Evolutionary conservation across 2,113 vertebrate genomes (phyloP), one percentile per base, ranked within the genome.

Genomic region (Arizona elegans): DNA sequence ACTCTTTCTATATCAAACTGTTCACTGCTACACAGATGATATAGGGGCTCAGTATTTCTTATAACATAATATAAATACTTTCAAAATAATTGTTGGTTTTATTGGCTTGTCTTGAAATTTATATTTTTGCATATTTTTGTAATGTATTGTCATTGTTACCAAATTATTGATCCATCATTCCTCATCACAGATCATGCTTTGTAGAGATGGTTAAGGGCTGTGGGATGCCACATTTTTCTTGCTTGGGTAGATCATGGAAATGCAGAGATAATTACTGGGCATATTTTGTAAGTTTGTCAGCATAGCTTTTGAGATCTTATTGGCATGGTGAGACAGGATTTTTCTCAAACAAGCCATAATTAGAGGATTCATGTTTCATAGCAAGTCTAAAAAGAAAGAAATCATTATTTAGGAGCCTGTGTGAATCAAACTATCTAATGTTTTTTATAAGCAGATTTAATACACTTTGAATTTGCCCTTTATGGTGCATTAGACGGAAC

Each of bases 1-100:
- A 26, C 15, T 23, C 65, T 65, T 92, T 86, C 0, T 21, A 11
- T 43, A 56, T 1, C n/a, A 33, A 55, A 0, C 29, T 85, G 43
- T 86, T 92, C 11, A 91, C 88, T 29, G 0, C 0, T 0, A 0
- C 1, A 29, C 0, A 70, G 6, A 65, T 91, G 24, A 5, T 87
- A 29, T 2, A 1, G 1, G n/a, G 0, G 1, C 10, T 23, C 59
- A 19, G 38, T 58, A 0, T 2, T 0, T 4, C 53, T 93, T 91
- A 26, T n/a, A 70, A 90, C 17, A 87, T 89, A 38, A 62, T 17
- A 43, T 3, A 89, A 93, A 85, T 56, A 8, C 10, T 88, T 50
- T 85, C 21, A 38, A 21, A 58, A 58, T 75, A 75, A 53, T 56
- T 56, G 21, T 88, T 29, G 13, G 13, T 53, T 59, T 90, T 53